A percentile compares a stretch with the other conserved stretches of the same genome.
Evolutionary conservation across 1,140 invertebrate genomes (phyloP).

Genomic region (Brachionus manjavacas): DNA sequence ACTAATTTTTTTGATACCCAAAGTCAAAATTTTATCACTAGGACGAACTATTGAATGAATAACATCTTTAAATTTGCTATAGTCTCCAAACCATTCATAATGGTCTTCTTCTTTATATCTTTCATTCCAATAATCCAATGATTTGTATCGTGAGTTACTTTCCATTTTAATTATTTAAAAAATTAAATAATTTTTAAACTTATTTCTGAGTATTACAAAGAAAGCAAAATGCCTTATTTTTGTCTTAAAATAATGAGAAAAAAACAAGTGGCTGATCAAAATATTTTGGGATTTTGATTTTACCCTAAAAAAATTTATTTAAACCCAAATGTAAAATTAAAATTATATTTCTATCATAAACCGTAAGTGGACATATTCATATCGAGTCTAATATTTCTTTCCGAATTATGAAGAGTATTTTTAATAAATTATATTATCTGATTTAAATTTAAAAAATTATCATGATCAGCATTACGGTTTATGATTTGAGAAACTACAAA

Average conservation of each 20-base stretch:
- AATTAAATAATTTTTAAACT: neutral
- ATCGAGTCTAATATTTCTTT: too few relatives aligned
- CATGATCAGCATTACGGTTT: too few relatives aligned
- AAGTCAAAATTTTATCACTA: neutral
- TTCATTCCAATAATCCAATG: slow-evolving; percentile 34
- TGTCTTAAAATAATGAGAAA: neutral
- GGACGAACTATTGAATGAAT: neutral
- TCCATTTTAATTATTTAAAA: slow-evolving; percentile 7
- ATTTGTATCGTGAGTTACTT: neutral
- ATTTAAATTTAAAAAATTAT: too few relatives aligned
- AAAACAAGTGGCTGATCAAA: too few relatives aligned
- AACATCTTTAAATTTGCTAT: neutral
- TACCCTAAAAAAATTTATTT: too few relatives aligned
- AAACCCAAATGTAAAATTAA: too few relatives aligned
- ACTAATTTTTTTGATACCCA: neutral
- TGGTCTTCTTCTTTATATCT: slow-evolving; percentile 35
- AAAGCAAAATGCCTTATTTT: neutral
- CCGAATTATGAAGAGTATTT: too few relatives aligned
- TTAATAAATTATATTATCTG: too few relatives aligned
- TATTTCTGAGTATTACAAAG: neutral
- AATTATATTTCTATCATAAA: too few relatives aligned
- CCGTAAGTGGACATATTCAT: too few relatives aligned
- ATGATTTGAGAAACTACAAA: too few relatives aligned
- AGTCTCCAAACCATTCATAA: slow-evolving; percentile 42
- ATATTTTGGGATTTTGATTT: too few relatives aligned